phyloP scores from a whole-genome alignment of 1,140 invertebrate genomes.

The Zaprionus vittiger region DNA sequence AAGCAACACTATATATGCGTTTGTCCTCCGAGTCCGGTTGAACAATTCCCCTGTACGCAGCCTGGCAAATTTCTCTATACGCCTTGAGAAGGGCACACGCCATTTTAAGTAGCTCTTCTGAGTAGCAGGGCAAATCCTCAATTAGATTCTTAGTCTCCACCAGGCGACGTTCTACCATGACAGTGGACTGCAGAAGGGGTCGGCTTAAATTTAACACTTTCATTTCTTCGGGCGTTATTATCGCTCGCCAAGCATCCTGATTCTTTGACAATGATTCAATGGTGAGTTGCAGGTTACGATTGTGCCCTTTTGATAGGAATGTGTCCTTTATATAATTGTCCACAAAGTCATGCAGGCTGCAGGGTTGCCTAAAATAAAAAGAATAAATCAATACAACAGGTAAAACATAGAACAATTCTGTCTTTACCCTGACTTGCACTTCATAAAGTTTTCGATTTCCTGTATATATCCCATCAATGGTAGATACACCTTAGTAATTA shows the following conservation, averaged over 20 bases:
- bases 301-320: slow-evolving; percentile 87
- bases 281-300: slow-evolving; percentile 86
- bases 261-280: slow-evolving; percentile 90
- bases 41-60: slow-evolving; percentile 91
- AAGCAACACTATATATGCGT: slow-evolving; percentile 93
- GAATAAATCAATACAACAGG: neutral
- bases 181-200: slow-evolving; percentile 88
- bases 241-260: slow-evolving; percentile 90
- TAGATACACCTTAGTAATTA: slow-evolving; percentile 91
- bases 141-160: slow-evolving; percentile 89
- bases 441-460: slow-evolving; percentile 90
- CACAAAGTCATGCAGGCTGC: slow-evolving; percentile 90
- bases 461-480: slow-evolving; percentile 90
- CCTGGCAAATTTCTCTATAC: slow-evolving; percentile 91
- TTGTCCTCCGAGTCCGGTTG: slow-evolving; percentile 92
- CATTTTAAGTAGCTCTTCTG: slow-evolving; percentile 82
- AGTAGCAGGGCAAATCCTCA: slow-evolving; percentile 87
- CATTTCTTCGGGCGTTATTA: slow-evolving; percentile 88
- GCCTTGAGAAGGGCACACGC: slow-evolving; percentile 86
- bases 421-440: slow-evolving; percentile 87
- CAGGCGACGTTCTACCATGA: slow-evolving; percentile 89
- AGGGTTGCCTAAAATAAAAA: slow-evolving; percentile 83
- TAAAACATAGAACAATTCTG: neutral
- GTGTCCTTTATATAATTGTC: slow-evolving; percentile 91
- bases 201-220: slow-evolving; percentile 87